Percentiles rank a stretch among this genome's conserved stretches.
phyloP scores from a whole-genome alignment of 2,113 vertebrate species.

The Calyptomena viridis region DNA sequence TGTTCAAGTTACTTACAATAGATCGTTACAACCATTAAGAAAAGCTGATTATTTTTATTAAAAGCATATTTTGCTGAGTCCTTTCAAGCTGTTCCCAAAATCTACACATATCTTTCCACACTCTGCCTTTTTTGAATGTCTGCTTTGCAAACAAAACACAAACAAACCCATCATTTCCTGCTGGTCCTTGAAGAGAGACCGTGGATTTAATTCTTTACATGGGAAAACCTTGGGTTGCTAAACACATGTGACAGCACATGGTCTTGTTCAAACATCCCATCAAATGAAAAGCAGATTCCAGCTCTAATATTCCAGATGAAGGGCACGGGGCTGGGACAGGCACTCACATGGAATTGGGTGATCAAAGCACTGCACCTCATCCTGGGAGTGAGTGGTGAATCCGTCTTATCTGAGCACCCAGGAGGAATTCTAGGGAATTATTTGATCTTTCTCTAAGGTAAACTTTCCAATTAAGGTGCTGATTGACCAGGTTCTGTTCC shows the following conservation, averaged over 20 bases:
- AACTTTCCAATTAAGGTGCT: background rate
- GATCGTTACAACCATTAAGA: background rate
- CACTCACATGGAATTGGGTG: background rate
- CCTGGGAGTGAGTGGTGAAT: background rate
- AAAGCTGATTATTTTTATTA: constrained; percentile 16
- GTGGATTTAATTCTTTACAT: constrained; percentile 18
- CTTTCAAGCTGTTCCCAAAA: constrained; percentile 34
- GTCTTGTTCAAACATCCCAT: background rate
- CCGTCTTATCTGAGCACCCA: background rate
- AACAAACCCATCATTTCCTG: constrained; percentile 31
- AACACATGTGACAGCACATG: constrained; percentile 14
- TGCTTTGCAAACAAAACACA: constrained; percentile 37
- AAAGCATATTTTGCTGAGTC: background rate
- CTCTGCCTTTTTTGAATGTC: background rate
- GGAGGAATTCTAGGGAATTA: background rate
- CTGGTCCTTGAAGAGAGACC: background rate
- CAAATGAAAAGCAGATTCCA: constrained; percentile 59
- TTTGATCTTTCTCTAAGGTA: background rate
- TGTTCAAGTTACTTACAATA: constrained; percentile 36
- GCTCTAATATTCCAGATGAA: background rate
- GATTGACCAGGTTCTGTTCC: background rate
- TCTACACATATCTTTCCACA: background rate
- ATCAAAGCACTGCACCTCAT: constrained; percentile 42
- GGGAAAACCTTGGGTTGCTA: background rate
- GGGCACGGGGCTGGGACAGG: constrained; percentile 13